Conservation (phyloP, 2,888 invertebrate genomes). For the Himalopsyche japonica region DNA sequence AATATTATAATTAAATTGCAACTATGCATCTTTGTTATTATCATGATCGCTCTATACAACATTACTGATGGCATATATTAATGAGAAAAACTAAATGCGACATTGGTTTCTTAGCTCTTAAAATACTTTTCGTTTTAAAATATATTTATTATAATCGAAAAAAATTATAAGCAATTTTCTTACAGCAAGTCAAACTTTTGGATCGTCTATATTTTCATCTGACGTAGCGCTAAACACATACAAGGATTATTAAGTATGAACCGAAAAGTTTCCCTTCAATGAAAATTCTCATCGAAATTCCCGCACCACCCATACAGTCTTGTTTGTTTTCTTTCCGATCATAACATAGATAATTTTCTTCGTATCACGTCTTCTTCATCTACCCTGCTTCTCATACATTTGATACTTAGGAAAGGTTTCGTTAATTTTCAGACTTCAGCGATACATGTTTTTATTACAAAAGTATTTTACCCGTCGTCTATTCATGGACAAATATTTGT, state of each 20-base stretch:
- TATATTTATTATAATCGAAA: no score
- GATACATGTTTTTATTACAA: background rate
- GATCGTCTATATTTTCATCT: background rate
- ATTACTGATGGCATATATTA: no score
- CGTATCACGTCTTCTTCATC: conserved; percentile 18
- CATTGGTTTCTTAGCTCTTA: no score
- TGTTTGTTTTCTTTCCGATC: conserved; percentile 25
- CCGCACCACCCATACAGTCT: background rate
- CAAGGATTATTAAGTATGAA: conserved; percentile 34
- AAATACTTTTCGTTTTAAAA: no score
- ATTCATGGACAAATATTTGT: background rate
- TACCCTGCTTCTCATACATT: background rate
- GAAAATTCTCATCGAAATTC: background rate
- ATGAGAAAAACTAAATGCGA: no score
- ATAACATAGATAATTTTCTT: conserved; percentile 31
- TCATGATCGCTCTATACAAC: no score
- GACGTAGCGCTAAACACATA: conserved; percentile 20
- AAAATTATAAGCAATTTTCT: no score
- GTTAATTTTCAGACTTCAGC: background rate
- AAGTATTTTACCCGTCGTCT: background rate
- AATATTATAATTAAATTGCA: no score
- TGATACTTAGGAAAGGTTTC: background rate
- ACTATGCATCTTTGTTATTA: no score
- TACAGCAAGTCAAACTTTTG: background rate
- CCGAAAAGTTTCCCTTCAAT: conserved; percentile 25